Conservation (phyloP, 2,888 invertebrate species). For the Xanthia icteritia region DNA sequence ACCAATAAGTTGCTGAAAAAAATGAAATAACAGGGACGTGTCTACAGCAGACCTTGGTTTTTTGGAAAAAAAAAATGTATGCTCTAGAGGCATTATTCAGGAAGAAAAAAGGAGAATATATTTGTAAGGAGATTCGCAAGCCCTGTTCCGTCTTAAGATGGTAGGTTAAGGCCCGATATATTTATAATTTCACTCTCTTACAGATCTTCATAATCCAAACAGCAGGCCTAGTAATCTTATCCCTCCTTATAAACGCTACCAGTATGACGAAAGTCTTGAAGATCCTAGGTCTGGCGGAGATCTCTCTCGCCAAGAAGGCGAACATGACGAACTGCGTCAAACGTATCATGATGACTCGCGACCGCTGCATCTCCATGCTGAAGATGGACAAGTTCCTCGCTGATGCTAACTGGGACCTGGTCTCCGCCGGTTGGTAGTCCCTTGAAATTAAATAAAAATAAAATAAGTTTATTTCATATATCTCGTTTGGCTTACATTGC, state of each 20-base stretch:
- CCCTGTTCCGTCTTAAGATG: too few species aligned
- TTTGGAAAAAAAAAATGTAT: too few species aligned
- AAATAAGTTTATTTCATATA: too few species aligned
- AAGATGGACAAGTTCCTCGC: constrained; percentile 92
- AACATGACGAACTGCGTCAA: constrained; percentile 90
- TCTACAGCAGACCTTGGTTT: too few species aligned
- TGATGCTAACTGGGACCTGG: constrained; percentile 91
- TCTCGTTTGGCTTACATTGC: too few species aligned
- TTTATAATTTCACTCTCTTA: constrained; percentile 2
- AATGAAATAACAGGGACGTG: too few species aligned
- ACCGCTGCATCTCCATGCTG: constrained; percentile 89
- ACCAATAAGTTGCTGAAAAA: too few species aligned
- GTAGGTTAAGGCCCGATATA: neutral
- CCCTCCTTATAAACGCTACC: constrained; percentile 90
- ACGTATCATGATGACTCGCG: constrained; percentile 85
- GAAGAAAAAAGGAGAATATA: too few species aligned
- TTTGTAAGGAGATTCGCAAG: too few species aligned
- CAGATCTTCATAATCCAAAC: constrained; percentile 90
- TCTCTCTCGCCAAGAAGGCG: constrained; percentile 88
- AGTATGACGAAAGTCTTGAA: constrained; percentile 88
- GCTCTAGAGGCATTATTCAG: too few species aligned
- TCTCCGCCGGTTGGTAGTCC: constrained; percentile 80
- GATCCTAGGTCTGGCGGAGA: constrained; percentile 87
- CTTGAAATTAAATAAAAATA: too few species aligned
- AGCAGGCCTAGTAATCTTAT: constrained; percentile 90